Evolutionary conservation across 2,113 vertebrate species (phyloP).

Genomic region (Prochilodus magdalenae): DNA sequence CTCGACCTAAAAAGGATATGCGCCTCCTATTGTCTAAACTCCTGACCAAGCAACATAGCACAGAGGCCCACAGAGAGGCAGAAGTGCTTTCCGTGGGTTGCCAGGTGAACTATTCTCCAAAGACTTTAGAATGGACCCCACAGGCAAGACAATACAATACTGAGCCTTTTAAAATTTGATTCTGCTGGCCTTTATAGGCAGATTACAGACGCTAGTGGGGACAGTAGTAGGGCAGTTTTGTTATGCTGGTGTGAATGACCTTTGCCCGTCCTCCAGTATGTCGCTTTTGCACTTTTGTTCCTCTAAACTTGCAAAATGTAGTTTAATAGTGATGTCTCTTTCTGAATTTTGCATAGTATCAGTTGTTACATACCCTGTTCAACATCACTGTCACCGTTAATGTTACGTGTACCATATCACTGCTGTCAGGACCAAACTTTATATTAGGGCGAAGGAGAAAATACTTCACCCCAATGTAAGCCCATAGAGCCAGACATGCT

Average conservation of each 20-base stretch:
- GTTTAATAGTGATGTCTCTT: neutral
- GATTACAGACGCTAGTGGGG: neutral
- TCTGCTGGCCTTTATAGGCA: neutral
- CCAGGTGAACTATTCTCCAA: conserved; percentile 5
- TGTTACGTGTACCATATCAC: no score
- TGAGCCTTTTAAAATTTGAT: conserved; percentile 8
- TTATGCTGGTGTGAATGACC: neutral
- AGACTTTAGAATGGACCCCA: neutral
- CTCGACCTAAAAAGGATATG: neutral
- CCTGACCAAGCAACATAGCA: conserved; percentile 43
- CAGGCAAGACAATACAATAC: conserved; percentile 21
- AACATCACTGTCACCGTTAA: no score
- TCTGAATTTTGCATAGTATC: neutral
- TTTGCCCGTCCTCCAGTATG: neutral
- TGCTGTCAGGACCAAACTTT: no score
- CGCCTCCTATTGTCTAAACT: conserved; percentile 43
- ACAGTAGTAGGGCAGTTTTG: neutral
- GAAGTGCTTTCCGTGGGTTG: conserved; percentile 23
- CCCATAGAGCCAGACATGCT: no score
- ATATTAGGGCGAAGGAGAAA: no score
- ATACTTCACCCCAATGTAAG: no score
- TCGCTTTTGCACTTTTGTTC: neutral
- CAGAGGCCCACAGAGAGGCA: conserved; percentile 1
- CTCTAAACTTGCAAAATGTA: neutral
- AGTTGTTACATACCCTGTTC: no score